Evolutionary conservation across 2,113 vertebrate species (phyloP).

Genomic region (Apteryx mantelli): DNA sequence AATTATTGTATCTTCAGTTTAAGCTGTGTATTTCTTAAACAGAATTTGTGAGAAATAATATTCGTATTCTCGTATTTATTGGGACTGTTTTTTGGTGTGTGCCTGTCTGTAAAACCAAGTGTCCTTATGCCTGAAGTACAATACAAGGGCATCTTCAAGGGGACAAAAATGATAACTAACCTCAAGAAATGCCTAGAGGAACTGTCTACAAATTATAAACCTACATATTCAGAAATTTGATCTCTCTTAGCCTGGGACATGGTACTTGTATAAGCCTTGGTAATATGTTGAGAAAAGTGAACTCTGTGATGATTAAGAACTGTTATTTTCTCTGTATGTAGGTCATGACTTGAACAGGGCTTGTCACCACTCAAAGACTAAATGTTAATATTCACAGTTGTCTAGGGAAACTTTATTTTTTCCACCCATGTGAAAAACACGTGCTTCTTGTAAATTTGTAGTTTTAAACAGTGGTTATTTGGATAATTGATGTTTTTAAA

Average conservation of each 20-base stretch:
- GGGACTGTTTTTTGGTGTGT: not conserved
- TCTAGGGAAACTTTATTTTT: not conserved
- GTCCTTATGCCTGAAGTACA: not conserved
- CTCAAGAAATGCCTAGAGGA: not conserved
- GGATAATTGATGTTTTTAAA: conserved; percentile 28
- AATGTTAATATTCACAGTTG: not conserved
- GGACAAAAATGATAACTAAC: not conserved
- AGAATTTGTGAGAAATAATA: not conserved
- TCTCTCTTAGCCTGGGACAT: not conserved
- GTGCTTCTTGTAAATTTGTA: not conserved
- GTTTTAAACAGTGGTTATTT: not conserved
- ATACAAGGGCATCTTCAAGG: not conserved
- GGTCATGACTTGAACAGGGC: not conserved
- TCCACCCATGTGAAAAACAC: not conserved
- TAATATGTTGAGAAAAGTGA: not conserved
- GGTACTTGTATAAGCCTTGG: not conserved
- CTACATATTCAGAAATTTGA: not conserved
- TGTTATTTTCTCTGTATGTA: not conserved
- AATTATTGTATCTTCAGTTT: not conserved
- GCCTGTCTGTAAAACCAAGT: accelerated
- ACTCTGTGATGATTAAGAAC: not conserved
- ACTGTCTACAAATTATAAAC: not conserved
- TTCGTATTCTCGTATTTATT: not conserved
- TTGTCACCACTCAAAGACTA: not conserved
- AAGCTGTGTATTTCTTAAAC: not conserved